These are phyloP conservation scores for Gymnoscopelus braueri DNA, from an alignment of 2,797 vertebrate genomes.

Conservation along the genomic window DNA sequence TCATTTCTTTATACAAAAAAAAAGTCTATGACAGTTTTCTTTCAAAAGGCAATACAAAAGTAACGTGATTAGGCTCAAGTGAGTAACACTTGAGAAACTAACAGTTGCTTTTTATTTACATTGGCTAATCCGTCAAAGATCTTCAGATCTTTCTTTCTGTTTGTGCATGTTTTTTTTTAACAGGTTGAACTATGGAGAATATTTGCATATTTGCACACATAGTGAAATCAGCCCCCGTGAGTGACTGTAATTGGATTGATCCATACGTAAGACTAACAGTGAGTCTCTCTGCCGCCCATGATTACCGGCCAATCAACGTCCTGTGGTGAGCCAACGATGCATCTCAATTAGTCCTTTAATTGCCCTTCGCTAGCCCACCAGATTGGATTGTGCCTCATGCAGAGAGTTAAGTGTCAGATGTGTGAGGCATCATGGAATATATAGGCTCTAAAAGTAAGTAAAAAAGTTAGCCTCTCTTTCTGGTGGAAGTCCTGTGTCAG, in stretches of 20 bases:
- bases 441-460: too few relatives aligned
- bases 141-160: background rate
- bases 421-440: background rate
- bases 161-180: too few relatives aligned
- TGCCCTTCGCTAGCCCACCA: slow-evolving; percentile 28
- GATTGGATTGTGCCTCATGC: slow-evolving; percentile 17
- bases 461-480: background rate
- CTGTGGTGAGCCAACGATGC: slow-evolving; percentile 13
- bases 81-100: too few relatives aligned
- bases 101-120: too few relatives aligned
- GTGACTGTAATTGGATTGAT: slow-evolving; percentile 52
- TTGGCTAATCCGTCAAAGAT: too few relatives aligned
- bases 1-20: too few relatives aligned
- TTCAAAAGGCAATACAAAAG: too few relatives aligned
- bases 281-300: slow-evolving; percentile 33
- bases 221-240: slow-evolving; percentile 24
- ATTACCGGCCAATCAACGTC: slow-evolving; percentile 49
- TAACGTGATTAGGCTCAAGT: too few relatives aligned
- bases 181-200: background rate
- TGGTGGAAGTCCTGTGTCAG: background rate
- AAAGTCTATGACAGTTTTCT: too few relatives aligned
- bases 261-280: slow-evolving; percentile 20
- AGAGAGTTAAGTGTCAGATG: slow-evolving; percentile 17
- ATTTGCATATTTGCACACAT: slow-evolving; percentile 16
- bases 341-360: slow-evolving; percentile 59